Conservation (phyloP, 2,888 invertebrate species). For the Exocentrus adspersus region DNA sequence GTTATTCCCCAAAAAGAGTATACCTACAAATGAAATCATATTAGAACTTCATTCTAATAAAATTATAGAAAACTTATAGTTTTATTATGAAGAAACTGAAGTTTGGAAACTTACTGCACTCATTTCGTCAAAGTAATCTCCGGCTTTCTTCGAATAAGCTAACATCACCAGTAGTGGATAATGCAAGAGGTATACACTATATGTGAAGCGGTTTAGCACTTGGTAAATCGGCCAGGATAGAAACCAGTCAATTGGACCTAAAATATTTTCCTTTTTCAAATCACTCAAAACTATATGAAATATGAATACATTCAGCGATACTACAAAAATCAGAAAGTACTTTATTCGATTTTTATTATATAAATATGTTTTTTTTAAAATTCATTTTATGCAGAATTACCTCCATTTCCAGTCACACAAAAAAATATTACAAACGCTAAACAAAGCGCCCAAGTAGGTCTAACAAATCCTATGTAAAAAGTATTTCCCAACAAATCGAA, state of each 20-base stretch:
- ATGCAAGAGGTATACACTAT: conserved; percentile 67
- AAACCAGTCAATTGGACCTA: conserved; percentile 66
- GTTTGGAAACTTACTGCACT: conserved; percentile 49
- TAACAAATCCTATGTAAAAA: conserved; percentile 55
- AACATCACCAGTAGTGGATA: conserved; percentile 46
- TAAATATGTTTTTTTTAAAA: no score
- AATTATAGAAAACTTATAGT: background rate
- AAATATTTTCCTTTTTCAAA: conserved; percentile 17
- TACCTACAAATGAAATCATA: conserved; percentile 47
- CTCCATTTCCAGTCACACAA: conserved; percentile 64
- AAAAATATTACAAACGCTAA: conserved; percentile 64
- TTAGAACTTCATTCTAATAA: background rate
- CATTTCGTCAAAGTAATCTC: conserved; percentile 45
- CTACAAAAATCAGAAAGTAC: no score
- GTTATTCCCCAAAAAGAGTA: conserved; percentile 62
- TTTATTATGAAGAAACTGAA: no score
- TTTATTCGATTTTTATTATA: no score
- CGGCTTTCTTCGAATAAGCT: conserved; percentile 36
- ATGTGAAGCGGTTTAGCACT: conserved; percentile 66
- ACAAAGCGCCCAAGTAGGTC: conserved; percentile 63
- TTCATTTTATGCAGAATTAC: no score
- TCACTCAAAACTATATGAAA: background rate
- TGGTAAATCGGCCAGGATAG: conserved; percentile 66
- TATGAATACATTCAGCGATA: background rate
- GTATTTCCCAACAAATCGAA: conserved; percentile 39